Evolutionary conservation across 2,888 invertebrate species (phyloP), one percentile per base, ranked within the genome.

Genomic region (Brachyopa scutellaris): DNA sequence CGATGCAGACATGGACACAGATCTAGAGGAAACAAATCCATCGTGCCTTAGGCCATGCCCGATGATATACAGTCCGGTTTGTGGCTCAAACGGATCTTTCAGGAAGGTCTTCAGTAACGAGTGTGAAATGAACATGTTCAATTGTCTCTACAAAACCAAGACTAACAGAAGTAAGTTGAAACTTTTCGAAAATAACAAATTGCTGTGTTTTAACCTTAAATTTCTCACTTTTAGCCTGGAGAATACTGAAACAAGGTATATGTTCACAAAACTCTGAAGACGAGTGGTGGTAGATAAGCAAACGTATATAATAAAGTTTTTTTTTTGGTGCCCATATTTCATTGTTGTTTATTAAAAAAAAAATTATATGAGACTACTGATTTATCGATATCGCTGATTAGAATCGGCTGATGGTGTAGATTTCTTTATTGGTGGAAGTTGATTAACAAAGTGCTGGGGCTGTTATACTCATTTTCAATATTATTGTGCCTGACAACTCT

Each of bases 21-120:
- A 86, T 36, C 2, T 55, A 2, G n/a, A 33, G 1, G 59, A 87
- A 53, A 84, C 85, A 1, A 72, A 84, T 2, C 17, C 79, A 0
- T 84, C 84, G 4, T 89, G 89, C 61, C 11, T 87, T 8, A 86
- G 80, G 49, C 86, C 88, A 29, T 89, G 89, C 26, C 64, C 87
- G 33, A 85, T 89, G 87, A 87, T 87, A 61, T 88, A 87, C 59
- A 77, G 84, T 17, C 89, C 89, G 5, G 64, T 89, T 6, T 89
- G 89, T 62, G 85, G 85, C 0, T 87, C 89, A 23, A 88, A 89
- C 67, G 89, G 89, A 62, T 85, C 86, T 31, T 87, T 85, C 74
- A 89, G 89, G 26, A 85, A 85, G n/a, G 38, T 85, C 13, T 62
- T 88, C 33, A 84, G 87, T 77, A 89, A 86, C 47, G 49, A 84